phyloP scores from a whole-genome alignment of 2,888 invertebrate species.

The Callinectes sapidus region DNA sequence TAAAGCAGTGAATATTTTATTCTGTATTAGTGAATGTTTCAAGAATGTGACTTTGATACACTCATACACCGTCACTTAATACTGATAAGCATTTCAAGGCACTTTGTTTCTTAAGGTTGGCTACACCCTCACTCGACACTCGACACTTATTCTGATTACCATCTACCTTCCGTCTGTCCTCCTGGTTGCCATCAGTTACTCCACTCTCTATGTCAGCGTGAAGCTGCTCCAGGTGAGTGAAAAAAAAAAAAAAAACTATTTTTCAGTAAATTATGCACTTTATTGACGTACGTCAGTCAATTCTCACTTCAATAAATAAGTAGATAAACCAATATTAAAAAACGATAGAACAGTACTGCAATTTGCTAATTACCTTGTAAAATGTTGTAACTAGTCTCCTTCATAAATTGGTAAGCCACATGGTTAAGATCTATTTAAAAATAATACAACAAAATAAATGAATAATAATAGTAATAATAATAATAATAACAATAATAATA shows the following conservation, averaged over 20 bases:
- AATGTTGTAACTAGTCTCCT: too few relatives aligned
- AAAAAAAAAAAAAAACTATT: too few relatives aligned
- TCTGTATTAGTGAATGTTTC: background rate
- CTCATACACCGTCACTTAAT: background rate
- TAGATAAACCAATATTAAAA: background rate
- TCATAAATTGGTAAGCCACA: too few relatives aligned
- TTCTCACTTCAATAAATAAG: background rate
- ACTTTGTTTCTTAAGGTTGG: background rate
- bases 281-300: background rate
- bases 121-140: slow-evolving; percentile 32
- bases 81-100: background rate
- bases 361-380: too few relatives aligned
- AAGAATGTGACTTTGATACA: background rate
- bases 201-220: slow-evolving; percentile 42
- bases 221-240: background rate
- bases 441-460: too few relatives aligned
- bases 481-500: too few relatives aligned
- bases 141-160: slow-evolving; percentile 12
- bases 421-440: too few relatives aligned
- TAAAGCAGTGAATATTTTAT: too few relatives aligned
- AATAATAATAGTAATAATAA: too few relatives aligned
- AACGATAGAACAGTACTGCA: background rate
- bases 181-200: slow-evolving; percentile 36
- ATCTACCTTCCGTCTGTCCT: slow-evolving; percentile 36
- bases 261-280: background rate